Conservation (phyloP, 2,888 invertebrate species). For the Euplagia quadripunctaria region DNA sequence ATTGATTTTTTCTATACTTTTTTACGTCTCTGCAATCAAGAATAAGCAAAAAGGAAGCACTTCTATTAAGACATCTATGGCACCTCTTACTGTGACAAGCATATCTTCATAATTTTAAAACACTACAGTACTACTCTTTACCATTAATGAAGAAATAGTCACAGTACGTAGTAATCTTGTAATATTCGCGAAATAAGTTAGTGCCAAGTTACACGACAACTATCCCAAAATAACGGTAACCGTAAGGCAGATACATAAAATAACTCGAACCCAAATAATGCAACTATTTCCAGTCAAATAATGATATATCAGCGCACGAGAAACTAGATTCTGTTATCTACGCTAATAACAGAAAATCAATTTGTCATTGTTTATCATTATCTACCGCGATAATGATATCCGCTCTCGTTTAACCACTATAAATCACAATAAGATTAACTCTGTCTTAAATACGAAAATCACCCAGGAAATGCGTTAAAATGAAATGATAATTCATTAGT, state of each 20-base stretch:
- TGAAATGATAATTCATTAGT: constrained; percentile 82
- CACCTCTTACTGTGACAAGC: too few species aligned
- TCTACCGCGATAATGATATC: constrained; percentile 46
- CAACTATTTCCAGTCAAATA: constrained; percentile 24
- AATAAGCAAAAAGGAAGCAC: too few species aligned
- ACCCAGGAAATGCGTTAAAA: constrained; percentile 76
- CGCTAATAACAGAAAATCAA: constrained; percentile 51
- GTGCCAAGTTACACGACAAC: neutral
- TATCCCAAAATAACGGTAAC: neutral
- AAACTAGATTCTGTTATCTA: constrained; percentile 48
- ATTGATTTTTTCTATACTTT: neutral
- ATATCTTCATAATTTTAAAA: too few species aligned
- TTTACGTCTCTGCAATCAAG: neutral
- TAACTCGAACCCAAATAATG: neutral
- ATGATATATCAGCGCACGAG: constrained; percentile 37
- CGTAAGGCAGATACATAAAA: neutral
- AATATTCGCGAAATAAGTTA: neutral
- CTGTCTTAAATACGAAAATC: constrained; percentile 68
- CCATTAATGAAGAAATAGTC: too few species aligned
- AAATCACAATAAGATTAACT: constrained; percentile 64
- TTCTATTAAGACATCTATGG: too few species aligned
- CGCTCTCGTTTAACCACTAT: constrained; percentile 50
- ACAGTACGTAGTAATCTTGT: neutral
- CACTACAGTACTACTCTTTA: too few species aligned
- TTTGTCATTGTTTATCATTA: constrained; percentile 57